Evolutionary conservation across 2,113 vertebrate species (phyloP).

Genomic region (Xiphophorus maculatus): DNA sequence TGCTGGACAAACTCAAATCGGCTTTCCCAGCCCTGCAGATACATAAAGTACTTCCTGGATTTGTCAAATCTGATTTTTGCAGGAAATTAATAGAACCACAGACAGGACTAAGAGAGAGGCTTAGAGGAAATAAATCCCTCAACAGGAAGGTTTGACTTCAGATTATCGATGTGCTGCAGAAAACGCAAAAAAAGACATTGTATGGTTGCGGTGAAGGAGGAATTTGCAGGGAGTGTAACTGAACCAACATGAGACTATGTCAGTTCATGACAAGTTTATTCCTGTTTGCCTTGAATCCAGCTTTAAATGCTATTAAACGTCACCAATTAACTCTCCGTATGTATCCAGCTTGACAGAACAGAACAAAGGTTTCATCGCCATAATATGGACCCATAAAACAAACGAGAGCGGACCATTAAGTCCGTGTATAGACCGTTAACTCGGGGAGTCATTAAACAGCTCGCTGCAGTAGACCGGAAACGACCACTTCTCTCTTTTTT

Average conservation of each 20-base stretch:
- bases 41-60: constrained; percentile 36
- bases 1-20: constrained; percentile 40
- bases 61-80: constrained; percentile 39
- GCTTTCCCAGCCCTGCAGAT: constrained; percentile 32
- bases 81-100: constrained; percentile 34
- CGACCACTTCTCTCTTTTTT: constrained; percentile 10
- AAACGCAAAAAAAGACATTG: constrained; percentile 30
- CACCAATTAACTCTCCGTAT: constrained; percentile 10
- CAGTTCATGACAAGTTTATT: neutral
- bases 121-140: constrained; percentile 38
- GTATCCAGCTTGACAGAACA: constrained; percentile 38
- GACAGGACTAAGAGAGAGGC: constrained; percentile 21
- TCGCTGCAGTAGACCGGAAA: constrained; percentile 36
- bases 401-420: constrained; percentile 45
- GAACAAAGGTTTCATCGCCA: constrained; percentile 32
- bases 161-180: constrained; percentile 38
- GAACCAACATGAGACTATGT: neutral
- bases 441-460: constrained; percentile 53
- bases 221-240: neutral
- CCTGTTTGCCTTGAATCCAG: neutral
- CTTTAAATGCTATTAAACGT: neutral
- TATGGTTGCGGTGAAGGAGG: neutral
- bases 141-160: constrained; percentile 38
- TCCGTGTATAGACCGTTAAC: constrained; percentile 46
- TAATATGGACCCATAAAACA: constrained; percentile 50